Base-by-base conservation (phyloP, 2,888 invertebrate genomes). In the Phalera bucephala region DNA sequence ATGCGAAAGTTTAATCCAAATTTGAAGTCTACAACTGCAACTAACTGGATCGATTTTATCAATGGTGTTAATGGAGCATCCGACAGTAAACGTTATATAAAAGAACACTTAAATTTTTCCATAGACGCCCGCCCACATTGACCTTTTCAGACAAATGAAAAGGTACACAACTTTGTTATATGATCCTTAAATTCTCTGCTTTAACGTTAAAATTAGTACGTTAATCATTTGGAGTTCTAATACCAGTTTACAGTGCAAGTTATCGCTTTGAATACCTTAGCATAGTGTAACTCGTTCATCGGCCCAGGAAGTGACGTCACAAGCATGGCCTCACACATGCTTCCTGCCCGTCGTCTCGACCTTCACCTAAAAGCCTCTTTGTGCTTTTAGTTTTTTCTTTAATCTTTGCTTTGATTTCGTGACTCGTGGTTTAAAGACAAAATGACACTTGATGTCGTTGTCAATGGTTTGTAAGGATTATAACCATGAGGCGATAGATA, bases 301-400 rank as follows among this genome's bases (percentile, higher is more conserved):
- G 66, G 73, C 72, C 62, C 71, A 66, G 86, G 85, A 86, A 76
- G 59, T 85, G 81, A 85, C 82, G 83, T 84, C 80, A 82, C 33
- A 27, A 30, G 41, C 32, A 34, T 54, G 67, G 69, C 79, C 74
- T 65, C 70, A 67, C 66, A 65, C 59, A 64, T 64, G 68, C 43
- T 79, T 80, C 78, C 79, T 78, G 74, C 61, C 56, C 58, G 67
- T 74, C 73, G 64, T 66, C 72, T 60, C 65, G 80, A 78, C 86
- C 86, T 86, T 86, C 82, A 82, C 82, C 84, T 66, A 74, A 72
- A 78, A 76, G 69, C 65, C 69, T 67, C 53, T 65, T 51, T 60
- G 46, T 42, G 38, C 41, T 45, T 52, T 45, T 49, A 39, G 51
- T 26, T 54, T 31, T 52, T 41, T 51, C 33, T 33, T 42, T 39